phyloP scores from a whole-genome alignment of 2,797 vertebrate species.

The Sebastes jordani region DNA sequence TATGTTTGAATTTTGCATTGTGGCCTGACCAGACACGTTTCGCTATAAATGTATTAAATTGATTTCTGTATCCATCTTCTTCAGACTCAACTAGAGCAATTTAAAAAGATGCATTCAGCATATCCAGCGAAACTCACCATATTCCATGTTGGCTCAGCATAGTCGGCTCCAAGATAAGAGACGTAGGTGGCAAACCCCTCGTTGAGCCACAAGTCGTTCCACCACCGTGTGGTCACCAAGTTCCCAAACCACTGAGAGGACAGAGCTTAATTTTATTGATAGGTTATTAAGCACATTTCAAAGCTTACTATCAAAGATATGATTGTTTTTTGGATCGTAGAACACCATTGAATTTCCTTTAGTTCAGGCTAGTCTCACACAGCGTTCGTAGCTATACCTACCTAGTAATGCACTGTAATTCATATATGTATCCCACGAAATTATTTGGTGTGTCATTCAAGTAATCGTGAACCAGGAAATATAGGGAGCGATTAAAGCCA shows the following conservation, averaged over 20 bases:
- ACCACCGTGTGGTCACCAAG: conserved; percentile 92
- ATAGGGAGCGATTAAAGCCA: fast-evolving
- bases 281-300: background rate
- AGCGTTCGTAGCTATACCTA: too few species aligned
- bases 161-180: conserved; percentile 87
- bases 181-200: conserved; percentile 95
- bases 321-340: background rate
- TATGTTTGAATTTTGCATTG: background rate
- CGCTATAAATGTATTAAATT: background rate
- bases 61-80: background rate
- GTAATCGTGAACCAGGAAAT: too few species aligned
- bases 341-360: background rate
- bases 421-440: too few species aligned
- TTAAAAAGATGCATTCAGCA: background rate
- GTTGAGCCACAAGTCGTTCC: conserved; percentile 96
- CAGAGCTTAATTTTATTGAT: conserved; percentile 7
- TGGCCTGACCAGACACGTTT: background rate
- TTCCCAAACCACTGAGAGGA: conserved; percentile 95
- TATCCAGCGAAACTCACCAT: conserved; percentile 79
- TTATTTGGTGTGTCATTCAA: too few species aligned
- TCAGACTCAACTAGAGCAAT: background rate
- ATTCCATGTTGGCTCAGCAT: conserved; percentile 78
- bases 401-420: too few species aligned
- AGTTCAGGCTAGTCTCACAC: too few species aligned
- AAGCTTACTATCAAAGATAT: background rate